Evolutionary conservation across 2,113 vertebrate genomes (phyloP), one percentile per base, ranked within the genome.

Genomic region (Dermatemys mawii): DNA sequence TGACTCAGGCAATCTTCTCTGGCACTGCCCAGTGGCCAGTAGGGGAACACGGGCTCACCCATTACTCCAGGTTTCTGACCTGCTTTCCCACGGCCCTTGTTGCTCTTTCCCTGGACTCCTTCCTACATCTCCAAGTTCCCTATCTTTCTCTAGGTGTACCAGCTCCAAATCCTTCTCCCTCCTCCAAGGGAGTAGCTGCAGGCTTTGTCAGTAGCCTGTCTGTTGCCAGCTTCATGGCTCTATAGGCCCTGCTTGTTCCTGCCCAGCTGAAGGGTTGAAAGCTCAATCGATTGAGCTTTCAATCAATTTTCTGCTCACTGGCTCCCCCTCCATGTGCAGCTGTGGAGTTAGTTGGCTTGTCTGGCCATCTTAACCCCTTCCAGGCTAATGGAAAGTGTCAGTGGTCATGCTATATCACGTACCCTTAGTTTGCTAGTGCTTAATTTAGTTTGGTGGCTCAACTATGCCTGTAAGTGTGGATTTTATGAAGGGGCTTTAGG

Each of bases 391-490:
- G n/a, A n/a, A n/a, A n/a, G n/a, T n/a, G 19, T 17, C 4, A 19
- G 17, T 70, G 17, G 63, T 8, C 63, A n/a, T 5, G 35, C 32
- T n/a, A 67, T 67, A 35, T n/a, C 17, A n/a, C 35, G 10, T 10
- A 19, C 14, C 57, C 14, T 35, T 63, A 63, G n/a, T 35, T 35
- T 63, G 32, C 32, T 63, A 35, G 57, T 32, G 89, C 67, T 86
- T 85, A 78, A 32, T 78, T 38, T 70, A 51, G 48, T 75, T 91
- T 90, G 75, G 75, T 84, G 57, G 75, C 60, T 94, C 92, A 93
- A 90, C 55, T 32, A 84, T 24, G 46, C 49, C 92, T 12, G 1
- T 54, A 79, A 82, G 6, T 32, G 38, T 7, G 55, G 46, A 53
- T 92, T 92, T 91, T 89, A 86, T 86, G 83, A 92, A 79, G 26